Evolutionary conservation across 2,888 invertebrate genomes (phyloP), one percentile per base, ranked within the genome.

Genomic region (Frankliniella intonsa): DNA sequence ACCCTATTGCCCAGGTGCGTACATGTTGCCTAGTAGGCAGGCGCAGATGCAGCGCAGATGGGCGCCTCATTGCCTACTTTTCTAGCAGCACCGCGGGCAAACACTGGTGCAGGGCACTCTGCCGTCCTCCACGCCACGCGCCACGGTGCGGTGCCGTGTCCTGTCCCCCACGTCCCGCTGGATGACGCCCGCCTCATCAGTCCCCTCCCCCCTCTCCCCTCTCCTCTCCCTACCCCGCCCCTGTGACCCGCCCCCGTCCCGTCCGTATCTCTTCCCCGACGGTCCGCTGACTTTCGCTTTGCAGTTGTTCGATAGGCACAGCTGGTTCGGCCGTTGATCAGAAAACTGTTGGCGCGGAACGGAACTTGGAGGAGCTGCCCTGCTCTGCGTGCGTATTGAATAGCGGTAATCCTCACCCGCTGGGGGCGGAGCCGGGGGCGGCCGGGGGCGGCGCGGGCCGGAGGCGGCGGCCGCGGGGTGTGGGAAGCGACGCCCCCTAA

Each of bases 261-360:
- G n/a, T 17, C 17, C 17, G 62, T 62, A 62, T 62, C 62, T 11
- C 62, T 7, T 19, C n/a, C 12, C 62, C 7, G 62, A 62, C 62
- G 62, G 62, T 62, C 62, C 62, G 17, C 62, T 62, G 62, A n/a
- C 7, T n/a, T 62, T n/a, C 62, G 38, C 38, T 38, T 38, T 38
- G 38, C 38, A 38, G 38, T 38, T 38, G 38, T 38, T 38, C 38
- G 38, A 38, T 38, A 38, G 38, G 38, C 38, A 22, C 69, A 76
- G 69, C 69, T 76, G 69, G 69, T 76, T 76, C 25, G 69, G 22
- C 69, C 69, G 69, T 76, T 76, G 69, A 76, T 76, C 69, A 76
- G 69, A 25, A 76, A 76, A 76, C 69, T 76, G 69, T 76, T 76
- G 69, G 69, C 25, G 69, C 10, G 69, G 69, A 76, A 76, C 12